Base-by-base conservation (phyloP, 1,140 invertebrate species). In the Aphidius gifuensis region DNA sequence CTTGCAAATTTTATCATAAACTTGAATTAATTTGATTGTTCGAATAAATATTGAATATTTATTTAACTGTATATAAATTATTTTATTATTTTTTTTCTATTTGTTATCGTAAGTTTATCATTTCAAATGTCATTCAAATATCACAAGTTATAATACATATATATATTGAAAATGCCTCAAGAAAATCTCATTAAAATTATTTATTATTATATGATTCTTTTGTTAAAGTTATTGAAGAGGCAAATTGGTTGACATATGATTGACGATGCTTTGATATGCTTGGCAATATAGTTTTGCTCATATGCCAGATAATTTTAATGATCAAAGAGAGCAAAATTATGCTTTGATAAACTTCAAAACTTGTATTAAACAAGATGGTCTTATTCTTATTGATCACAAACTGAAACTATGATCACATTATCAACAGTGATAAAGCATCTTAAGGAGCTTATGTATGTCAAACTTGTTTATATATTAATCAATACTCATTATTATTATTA, bases 261-360 rank as follows among this genome's bases (percentile, higher is more conserved):
- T 9, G 83, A 81, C 0, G 90, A 92, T 75, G 90, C 90, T 0
- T 88, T 94, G 2, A 90, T 94, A 65, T 94, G 71, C 81, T 94
- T 44, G 92, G 92, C 60, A 95, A 95, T 32, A 3, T 74, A 94
- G 92, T 9, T 95, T 94, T 77, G 90, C 92, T 50, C 92, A 94
- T 80, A 85, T 95, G 65, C 84, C 91, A 49, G 92, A 94, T 70
- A 83, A 85, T 48, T 86, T 80, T 66, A 90, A 90, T 1, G 88
- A 93, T 78, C 90, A 91, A 76, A 79, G 86, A 9, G 87, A 91
- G 63, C 91, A 93, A 78, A 91, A 85, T 82, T 72, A 80, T 74
- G 87, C 92, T 2, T 79, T 94, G 38, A 73, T 71, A 7, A 93
- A 95, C 74, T 94, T 95, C 71, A 85, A 89, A 60, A 84, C 85